Base-by-base conservation (phyloP, 2,888 invertebrate genomes). In the Eupithecia exiguata region DNA sequence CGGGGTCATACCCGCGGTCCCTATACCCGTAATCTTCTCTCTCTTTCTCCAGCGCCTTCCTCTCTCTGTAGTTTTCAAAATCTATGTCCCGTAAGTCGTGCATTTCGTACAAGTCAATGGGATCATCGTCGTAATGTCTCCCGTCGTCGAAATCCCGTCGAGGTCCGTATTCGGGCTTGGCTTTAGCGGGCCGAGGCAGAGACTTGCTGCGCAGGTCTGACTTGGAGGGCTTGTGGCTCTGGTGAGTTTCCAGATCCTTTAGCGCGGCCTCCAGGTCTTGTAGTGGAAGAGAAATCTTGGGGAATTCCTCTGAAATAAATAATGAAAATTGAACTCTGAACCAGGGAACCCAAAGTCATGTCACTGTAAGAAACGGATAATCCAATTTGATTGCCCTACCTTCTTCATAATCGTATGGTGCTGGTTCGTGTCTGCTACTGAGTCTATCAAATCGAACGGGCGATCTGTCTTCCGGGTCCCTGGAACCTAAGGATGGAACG, bases 11-110 rank as follows among this genome's bases (percentile, higher is more conserved):
- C 1, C 90, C 93, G 2, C 87, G 84, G 70, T 92, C 93, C 70
- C 89, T 84, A 25, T 84, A 82, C 2, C 84, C 85, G 36, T 85
- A 86, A 12, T 90, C 87, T n/a, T 91, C 89, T 49, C 84, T 85
- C 67, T 87, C 86, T 69, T 85, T 88, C 76, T 91, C 91, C 71
- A 91, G 80, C 65, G 92, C 85, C 77, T 87, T 93, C 82, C 81
- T 92, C 84, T 96, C 95, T 49, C 93, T 92, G 76, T 95, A 95
- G 53, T 93, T 94, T 71, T 93, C 93, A 72, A 89, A 92, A 66
- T 94, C 94, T 0, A 94, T 93, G 9, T 93, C 93, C 49, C 89
- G 87, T 0, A 94, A 84, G 72, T 94, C 93, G 36, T 92, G 93
- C 92, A 93, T 93, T 78, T 93, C 92, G 40, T 86, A 88, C 74